Evolutionary conservation across 2,113 vertebrate genomes (phyloP).

Genomic region (Bubalus kerabau): DNA sequence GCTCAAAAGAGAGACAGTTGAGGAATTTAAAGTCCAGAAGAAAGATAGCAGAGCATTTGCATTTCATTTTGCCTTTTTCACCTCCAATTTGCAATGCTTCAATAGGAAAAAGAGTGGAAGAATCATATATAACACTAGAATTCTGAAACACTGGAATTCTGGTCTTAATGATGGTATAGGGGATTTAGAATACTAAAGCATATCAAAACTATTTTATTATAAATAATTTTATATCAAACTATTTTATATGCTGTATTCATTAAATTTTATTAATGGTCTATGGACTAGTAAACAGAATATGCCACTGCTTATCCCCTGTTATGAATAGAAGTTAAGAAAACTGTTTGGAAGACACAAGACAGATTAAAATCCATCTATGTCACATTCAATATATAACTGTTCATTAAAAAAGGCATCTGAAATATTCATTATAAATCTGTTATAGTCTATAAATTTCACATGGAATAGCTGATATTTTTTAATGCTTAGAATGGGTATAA

Average conservation of each 20-base stretch:
- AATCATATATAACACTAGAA: neutral
- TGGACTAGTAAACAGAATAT: constrained; percentile 35
- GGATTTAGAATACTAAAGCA: neutral
- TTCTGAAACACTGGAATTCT: neutral
- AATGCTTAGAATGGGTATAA: neutral
- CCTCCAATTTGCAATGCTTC: neutral
- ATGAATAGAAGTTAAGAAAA: constrained; percentile 28
- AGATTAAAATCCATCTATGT: constrained; percentile 66
- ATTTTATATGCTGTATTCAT: neutral
- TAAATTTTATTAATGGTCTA: neutral
- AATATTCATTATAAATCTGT: constrained; percentile 31
- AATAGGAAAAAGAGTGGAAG: neutral
- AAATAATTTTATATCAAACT: neutral
- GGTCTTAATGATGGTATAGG: neutral
- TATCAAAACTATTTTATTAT: neutral
- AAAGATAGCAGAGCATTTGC: neutral
- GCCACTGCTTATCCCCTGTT: constrained; percentile 7
- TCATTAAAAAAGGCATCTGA: constrained; percentile 50
- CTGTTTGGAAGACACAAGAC: constrained; percentile 23
- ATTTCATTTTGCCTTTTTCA: neutral
- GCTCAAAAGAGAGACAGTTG: neutral
- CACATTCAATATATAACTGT: constrained; percentile 48
- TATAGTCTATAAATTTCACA: neutral
- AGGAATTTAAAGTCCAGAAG: neutral
- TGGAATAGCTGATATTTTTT: neutral